Percentiles rank a stretch among this genome's conserved stretches.
Evolutionary conservation across 2,113 vertebrate genomes (phyloP).

Genomic region (Corvus moneduloides): DNA sequence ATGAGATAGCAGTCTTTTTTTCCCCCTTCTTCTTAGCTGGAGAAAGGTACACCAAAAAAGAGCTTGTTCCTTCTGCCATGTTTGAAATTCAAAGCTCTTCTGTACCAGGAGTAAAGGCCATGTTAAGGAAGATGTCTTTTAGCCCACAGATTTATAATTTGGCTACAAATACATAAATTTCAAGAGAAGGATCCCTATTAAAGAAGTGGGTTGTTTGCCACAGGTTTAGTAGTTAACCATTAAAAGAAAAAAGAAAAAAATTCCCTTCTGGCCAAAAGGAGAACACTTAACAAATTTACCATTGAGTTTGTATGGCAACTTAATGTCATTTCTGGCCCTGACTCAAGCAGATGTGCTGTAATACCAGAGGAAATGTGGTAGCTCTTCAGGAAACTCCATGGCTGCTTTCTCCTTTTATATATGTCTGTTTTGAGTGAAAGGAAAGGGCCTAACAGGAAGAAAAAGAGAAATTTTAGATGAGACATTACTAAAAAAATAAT

Average conservation of each 20-base stretch:
- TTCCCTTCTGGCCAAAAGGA: neutral
- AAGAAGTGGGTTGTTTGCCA: neutral
- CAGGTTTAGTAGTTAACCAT: neutral
- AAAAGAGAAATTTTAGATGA: neutral
- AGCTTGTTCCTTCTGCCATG: neutral
- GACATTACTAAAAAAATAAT: neutral
- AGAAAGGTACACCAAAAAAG: neutral
- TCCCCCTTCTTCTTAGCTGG: neutral
- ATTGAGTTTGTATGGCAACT: neutral
- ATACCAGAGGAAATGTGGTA: neutral
- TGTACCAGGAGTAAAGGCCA: neutral
- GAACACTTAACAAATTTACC: neutral
- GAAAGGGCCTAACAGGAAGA: neutral
- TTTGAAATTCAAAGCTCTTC: neutral
- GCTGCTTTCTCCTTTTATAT: neutral
- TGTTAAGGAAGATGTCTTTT: neutral
- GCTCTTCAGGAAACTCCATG: neutral
- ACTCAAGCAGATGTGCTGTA: neutral
- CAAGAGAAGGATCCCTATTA: neutral
- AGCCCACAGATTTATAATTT: neutral
- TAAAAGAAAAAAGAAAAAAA: neutral
- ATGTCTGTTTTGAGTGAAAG: neutral
- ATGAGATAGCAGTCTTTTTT: rapidly evolving
- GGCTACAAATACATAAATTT: neutral
- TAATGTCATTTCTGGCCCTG: neutral